These are phyloP conservation scores for Euthynnus affinis DNA, from an alignment of 2,797 vertebrate genomes.

Conservation along the genomic window DNA sequence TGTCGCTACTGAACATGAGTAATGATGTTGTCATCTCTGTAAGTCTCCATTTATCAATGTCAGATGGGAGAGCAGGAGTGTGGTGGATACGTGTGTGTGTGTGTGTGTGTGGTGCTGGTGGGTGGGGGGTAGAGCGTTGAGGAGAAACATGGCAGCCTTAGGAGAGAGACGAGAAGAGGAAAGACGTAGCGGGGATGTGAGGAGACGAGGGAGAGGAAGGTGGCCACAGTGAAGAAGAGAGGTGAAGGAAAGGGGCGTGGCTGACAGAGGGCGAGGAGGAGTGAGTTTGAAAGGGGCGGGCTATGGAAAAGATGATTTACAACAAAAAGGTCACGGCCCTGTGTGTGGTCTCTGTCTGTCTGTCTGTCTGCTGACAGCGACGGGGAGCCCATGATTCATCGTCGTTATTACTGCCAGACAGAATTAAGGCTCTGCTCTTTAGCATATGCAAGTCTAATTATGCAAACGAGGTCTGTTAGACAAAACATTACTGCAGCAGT, in stretches of 20 bases:
- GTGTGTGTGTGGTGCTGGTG: constrained; percentile 33
- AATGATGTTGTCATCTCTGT: constrained; percentile 85
- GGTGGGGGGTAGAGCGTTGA: constrained; percentile 45
- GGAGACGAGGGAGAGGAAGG: constrained; percentile 35
- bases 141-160: constrained; percentile 54
- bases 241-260: constrained; percentile 53
- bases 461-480: constrained; percentile 73
- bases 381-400: constrained; percentile 78
- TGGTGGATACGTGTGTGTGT: constrained; percentile 39
- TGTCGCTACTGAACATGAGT: constrained; percentile 85
- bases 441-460: constrained; percentile 84
- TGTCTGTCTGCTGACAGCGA: constrained; percentile 48
- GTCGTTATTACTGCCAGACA: constrained; percentile 60
- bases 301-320: constrained; percentile 41
- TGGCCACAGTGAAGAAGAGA: constrained; percentile 11
- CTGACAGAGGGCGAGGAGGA: constrained; percentile 51
- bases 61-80: constrained; percentile 69
- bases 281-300: constrained; percentile 49
- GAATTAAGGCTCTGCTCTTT: constrained; percentile 81
- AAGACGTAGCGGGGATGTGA: constrained; percentile 40
- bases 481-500: constrained; percentile 68
- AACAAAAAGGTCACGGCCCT: constrained; percentile 39
- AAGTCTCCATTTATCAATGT: constrained; percentile 87
- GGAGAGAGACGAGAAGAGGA: constrained; percentile 13
- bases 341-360: constrained; percentile 39